Conservation (phyloP, 2,113 vertebrate species). For the Malaclemys terrapin region DNA sequence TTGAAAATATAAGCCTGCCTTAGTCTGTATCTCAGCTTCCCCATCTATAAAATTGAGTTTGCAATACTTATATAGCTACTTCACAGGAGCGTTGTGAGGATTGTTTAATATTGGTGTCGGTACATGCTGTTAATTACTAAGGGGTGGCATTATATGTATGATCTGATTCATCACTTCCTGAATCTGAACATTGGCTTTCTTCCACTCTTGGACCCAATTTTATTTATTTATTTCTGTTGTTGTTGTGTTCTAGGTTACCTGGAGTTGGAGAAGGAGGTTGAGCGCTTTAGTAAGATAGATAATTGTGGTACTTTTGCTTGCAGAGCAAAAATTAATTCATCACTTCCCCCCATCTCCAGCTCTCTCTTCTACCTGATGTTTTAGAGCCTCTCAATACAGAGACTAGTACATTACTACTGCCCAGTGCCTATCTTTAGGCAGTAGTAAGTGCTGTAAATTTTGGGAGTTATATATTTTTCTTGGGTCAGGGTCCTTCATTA, state of each 20-base stretch:
- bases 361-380: neutral
- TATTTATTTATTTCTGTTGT: slow-evolving; percentile 36
- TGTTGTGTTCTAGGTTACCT: slow-evolving; percentile 67
- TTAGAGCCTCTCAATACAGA: slow-evolving; percentile 46
- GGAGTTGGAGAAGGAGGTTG: slow-evolving; percentile 50
- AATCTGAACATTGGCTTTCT: slow-evolving; percentile 64
- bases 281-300: neutral
- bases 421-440: slow-evolving; percentile 12
- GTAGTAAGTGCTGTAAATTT: neutral
- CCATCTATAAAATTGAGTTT: slow-evolving; percentile 9
- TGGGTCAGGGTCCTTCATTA: neutral
- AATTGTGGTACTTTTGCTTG: slow-evolving; percentile 62
- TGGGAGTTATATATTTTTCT: slow-evolving; percentile 37
- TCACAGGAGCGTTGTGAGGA: neutral
- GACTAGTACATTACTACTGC: slow-evolving; percentile 13
- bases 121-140: slow-evolving; percentile 32
- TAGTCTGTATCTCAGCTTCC: neutral
- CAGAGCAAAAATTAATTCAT: slow-evolving; percentile 62
- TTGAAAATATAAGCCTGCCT: neutral
- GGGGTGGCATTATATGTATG: neutral
- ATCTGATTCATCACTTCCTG: slow-evolving; percentile 50
- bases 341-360: slow-evolving; percentile 50
- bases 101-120: slow-evolving; percentile 20
- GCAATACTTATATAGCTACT: slow-evolving; percentile 6
- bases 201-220: slow-evolving; percentile 55